Base-by-base conservation (phyloP, 2,113 vertebrate species). In the Crotalus horridus region DNA sequence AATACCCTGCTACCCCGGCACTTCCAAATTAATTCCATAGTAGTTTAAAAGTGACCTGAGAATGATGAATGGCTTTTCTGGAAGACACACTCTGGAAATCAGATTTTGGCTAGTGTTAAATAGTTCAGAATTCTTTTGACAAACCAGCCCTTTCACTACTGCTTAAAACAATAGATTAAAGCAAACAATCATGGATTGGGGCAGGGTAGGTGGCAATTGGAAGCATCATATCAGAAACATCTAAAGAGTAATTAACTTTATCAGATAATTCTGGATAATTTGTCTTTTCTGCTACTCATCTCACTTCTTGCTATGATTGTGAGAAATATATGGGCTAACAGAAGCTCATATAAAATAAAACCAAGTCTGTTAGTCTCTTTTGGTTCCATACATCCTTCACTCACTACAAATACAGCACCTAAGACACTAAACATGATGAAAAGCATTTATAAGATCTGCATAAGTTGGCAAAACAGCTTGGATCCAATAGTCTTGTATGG, bases 291-390 rank as follows among this genome's bases (percentile, higher is more conserved):
- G 9, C 55, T 46, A 12, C 3, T 39, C 21, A 24, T 24, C 48
- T 74, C 26, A 53, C 15, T n/a, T 85, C 69, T 93, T 95, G 96
- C 86, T 88, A 91, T 94, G 74, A 26, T 69, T 91, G 93, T 48
- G 96, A 95, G 91, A 94, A 95, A 92, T 91, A 92, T 90, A 90
- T 92, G 89, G 94, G 69, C 69, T 91, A 93, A 90, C 94, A 95
- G 95, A 95, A 95, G 92, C 95, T 90, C 88, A 95, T 95, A 95
- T 96, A 74, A 96, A 96, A 96, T 93, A 95, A 95, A 95, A 23
- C 93, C 85, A 94, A 94, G 93, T 94, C 55, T 81, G 69, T 92
- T 95, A 92, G 93, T 69, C 81, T n/a, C 94, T 90, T 90, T 48
- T 13, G 81, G 89, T 90, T 89, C 93, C 94, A 33, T 94, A 95